These are phyloP conservation scores for Argya squamiceps DNA, from an alignment of 2,797 vertebrate genomes.

Conservation along the genomic window DNA sequence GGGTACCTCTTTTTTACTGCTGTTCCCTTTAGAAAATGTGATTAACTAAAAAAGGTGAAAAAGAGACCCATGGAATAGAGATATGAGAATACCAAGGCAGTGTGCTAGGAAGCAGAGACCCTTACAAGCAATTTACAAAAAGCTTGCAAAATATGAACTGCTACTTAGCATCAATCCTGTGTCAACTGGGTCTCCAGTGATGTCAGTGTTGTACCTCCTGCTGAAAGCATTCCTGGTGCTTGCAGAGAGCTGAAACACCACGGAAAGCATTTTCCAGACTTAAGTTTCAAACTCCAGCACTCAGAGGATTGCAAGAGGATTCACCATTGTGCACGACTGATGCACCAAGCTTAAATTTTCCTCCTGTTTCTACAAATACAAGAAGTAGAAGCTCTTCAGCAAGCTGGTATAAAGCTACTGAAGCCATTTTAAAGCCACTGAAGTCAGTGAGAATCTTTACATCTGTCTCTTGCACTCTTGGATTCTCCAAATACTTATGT, in stretches of 20 bases:
- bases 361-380: conserved; percentile 3
- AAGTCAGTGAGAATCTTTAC: neutral
- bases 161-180: neutral
- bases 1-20: conserved; percentile 1
- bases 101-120: neutral
- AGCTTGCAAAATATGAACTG: neutral
- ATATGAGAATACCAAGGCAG: neutral
- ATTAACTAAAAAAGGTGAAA: conserved; percentile 9
- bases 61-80: neutral
- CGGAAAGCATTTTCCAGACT: neutral
- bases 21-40: conserved; percentile 27
- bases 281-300: neutral
- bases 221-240: neutral
- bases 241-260: neutral
- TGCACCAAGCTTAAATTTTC: neutral
- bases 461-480: neutral
- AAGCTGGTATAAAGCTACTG: neutral
- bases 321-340: neutral
- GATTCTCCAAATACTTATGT: neutral
- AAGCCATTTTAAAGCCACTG: conserved; percentile 6
- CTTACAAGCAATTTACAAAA: neutral
- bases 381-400: neutral
- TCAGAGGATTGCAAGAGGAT: neutral
- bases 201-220: neutral
- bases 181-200: neutral